Percentiles rank a stretch among this genome's conserved stretches.
Evolutionary conservation across 2,888 invertebrate species (phyloP).

Genomic region (Poecilobothrus nobilitatus): DNA sequence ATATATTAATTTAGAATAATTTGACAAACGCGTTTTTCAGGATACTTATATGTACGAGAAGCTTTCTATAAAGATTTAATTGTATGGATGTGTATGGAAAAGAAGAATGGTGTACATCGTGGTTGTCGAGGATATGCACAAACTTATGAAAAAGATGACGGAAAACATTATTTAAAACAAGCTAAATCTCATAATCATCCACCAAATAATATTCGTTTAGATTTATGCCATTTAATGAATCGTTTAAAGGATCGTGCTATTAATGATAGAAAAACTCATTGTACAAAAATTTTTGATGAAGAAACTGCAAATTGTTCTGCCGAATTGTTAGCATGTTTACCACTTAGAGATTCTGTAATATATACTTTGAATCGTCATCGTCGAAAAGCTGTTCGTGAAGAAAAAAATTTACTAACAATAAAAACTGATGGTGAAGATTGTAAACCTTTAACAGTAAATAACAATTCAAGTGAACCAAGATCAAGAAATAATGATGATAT

Average conservation of each 20-base stretch:
- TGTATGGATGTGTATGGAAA: neutral
- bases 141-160: conserved; percentile 7
- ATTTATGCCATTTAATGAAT: neutral
- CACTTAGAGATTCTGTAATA: neutral
- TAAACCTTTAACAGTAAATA: neutral
- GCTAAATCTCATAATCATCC: conserved; percentile 8
- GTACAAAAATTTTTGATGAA: neutral
- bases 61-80: neutral
- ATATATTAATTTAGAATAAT: no score
- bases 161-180: neutral
- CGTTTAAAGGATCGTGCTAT: neutral
- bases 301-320: neutral
- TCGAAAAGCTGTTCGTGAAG: neutral
- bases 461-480: neutral
- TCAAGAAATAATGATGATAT: neutral
- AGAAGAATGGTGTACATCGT: neutral
- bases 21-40: neutral
- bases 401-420: neutral
- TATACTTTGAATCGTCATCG: neutral
- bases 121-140: neutral
- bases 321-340: neutral
- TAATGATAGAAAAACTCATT: neutral
- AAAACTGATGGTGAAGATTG: neutral
- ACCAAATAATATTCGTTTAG: neutral
- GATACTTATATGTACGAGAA: neutral